Evolutionary conservation across 2,888 invertebrate species (phyloP).

Genomic region (Mythimna pallens): DNA sequence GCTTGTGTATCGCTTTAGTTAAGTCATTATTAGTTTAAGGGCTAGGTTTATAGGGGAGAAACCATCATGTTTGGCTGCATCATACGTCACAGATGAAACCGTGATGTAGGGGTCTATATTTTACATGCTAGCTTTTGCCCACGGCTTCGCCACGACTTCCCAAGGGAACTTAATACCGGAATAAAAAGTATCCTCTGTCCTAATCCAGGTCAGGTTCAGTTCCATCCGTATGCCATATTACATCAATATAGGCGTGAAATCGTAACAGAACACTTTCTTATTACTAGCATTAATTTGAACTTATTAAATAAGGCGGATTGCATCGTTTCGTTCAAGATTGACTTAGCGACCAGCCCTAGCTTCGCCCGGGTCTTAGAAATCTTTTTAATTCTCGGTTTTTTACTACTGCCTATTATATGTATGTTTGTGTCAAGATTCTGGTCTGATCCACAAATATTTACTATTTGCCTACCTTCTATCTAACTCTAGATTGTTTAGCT

Average conservation of each 20-base stretch:
- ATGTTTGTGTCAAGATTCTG: no score
- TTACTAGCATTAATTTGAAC: no score
- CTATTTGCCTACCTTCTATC: no score
- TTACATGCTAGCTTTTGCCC: no score
- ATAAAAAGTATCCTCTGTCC: not conserved
- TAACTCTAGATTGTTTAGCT: no score
- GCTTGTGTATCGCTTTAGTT: conserved; percentile 21
- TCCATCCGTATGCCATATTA: not conserved
- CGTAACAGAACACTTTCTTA: not conserved
- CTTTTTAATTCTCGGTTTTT: no score
- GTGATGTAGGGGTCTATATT: not conserved
- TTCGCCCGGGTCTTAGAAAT: no score
- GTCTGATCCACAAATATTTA: no score
- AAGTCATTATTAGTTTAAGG: not conserved
- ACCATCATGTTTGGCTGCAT: not conserved
- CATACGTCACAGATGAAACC: not conserved
- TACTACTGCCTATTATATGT: no score
- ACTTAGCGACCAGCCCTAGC: no score
- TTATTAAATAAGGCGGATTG: no score
- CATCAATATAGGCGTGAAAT: not conserved
- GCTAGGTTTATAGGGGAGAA: not conserved
- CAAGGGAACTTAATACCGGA: not conserved
- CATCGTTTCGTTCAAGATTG: no score
- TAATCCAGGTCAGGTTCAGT: not conserved
- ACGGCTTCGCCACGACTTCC: not conserved